Evolutionary conservation across 2,888 invertebrate species (phyloP).

Genomic region (Temnothorax rugatulus): DNA sequence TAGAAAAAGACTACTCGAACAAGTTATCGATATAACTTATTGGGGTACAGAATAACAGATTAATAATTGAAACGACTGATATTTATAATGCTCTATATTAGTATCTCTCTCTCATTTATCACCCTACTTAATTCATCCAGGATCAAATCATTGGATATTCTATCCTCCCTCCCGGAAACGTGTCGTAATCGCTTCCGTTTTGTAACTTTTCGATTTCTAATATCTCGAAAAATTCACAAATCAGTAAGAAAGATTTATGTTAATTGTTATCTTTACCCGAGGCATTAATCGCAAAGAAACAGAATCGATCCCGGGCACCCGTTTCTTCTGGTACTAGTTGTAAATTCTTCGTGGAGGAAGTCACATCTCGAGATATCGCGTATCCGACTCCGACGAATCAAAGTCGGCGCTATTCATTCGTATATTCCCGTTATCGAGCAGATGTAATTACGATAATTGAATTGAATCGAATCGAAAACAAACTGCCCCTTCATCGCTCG

Average conservation of each 20-base stretch:
- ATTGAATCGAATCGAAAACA: slow-evolving; percentile 31
- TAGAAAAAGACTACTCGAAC: neutral
- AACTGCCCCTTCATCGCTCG: slow-evolving; percentile 20
- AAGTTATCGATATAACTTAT: neutral
- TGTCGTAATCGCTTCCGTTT: neutral
- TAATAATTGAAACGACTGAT: slow-evolving; percentile 17
- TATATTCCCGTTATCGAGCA: slow-evolving; percentile 11
- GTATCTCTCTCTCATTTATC: neutral
- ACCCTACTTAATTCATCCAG: neutral
- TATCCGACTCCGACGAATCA: slow-evolving; percentile 41
- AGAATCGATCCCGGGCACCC: slow-evolving; percentile 67
- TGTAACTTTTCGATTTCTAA: neutral
- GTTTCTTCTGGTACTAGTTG: slow-evolving; percentile 68
- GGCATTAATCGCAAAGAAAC: slow-evolving; percentile 23
- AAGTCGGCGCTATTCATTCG: neutral
- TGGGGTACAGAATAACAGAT: neutral
- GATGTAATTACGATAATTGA: slow-evolving; percentile 1
- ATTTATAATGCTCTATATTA: slow-evolving; percentile 8
- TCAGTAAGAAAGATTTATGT: neutral
- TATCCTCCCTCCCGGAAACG: neutral
- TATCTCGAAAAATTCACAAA: neutral
- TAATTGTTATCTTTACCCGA: neutral
- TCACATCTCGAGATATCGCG: slow-evolving; percentile 51
- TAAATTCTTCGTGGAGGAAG: slow-evolving; percentile 63
- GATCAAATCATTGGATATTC: neutral